A percentile compares a stretch with the other conserved stretches of the same genome.
Evolutionary conservation across 2,797 vertebrate species (phyloP).

Genomic region (Dicrostonyx torquatus): DNA sequence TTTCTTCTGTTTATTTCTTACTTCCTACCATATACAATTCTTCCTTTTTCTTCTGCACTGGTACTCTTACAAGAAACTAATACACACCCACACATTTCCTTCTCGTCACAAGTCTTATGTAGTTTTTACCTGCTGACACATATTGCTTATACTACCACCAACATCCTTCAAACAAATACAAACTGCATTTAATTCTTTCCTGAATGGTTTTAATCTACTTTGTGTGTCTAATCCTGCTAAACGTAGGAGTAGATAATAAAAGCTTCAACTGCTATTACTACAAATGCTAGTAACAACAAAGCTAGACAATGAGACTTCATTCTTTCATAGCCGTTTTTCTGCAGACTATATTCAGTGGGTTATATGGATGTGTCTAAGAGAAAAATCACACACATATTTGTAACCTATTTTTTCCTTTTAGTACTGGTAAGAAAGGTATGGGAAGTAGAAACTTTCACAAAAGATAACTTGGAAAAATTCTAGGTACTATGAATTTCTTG

Average conservation of each 20-base stretch:
- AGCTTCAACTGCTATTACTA: not conserved
- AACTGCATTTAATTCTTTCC: slow-evolving; percentile 28
- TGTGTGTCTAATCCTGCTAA: not conserved
- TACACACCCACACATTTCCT: not conserved
- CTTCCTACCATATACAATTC: not conserved
- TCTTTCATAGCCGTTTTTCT: not conserved
- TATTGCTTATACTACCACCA: not conserved
- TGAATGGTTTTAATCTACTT: not conserved
- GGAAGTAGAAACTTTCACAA: not conserved
- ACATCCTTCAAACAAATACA: slow-evolving; percentile 37
- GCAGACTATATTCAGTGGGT: not conserved
- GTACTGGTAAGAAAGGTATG: not conserved
- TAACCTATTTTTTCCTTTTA: not conserved
- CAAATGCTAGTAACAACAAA: not conserved
- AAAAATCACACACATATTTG: not conserved
- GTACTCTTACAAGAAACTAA: not conserved
- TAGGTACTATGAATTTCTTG: not conserved
- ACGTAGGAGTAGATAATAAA: not conserved
- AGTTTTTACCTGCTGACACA: slow-evolving; percentile 15
- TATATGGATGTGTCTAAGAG: not conserved
- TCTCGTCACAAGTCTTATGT: not conserved
- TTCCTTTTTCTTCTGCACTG: slow-evolving; percentile 1
- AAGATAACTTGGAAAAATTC: not conserved
- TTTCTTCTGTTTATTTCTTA: not conserved
- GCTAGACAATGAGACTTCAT: not conserved